phyloP scores from a whole-genome alignment of 2,888 invertebrate genomes.

The Pantelozetes paolii region DNA sequence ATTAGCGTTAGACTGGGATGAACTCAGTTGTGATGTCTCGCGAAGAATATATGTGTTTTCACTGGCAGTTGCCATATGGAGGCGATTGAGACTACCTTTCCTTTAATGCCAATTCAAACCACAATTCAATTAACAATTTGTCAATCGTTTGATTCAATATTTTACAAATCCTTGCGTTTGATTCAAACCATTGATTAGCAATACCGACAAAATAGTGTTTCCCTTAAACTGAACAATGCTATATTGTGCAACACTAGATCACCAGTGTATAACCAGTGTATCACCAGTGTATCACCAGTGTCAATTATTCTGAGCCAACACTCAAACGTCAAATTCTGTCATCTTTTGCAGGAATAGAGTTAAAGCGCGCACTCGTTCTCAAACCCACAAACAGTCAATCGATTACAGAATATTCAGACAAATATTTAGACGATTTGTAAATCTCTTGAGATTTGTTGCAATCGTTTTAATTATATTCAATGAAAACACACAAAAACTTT shows the following conservation, averaged over 20 bases:
- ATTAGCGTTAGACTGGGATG: conserved; percentile 10
- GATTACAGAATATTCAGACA: background rate
- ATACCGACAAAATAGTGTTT: too few species aligned
- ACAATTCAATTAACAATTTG: background rate
- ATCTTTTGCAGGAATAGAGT: background rate
- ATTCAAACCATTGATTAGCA: too few species aligned
- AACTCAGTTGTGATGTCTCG: conserved; percentile 36
- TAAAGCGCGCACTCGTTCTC: conserved; percentile 16
- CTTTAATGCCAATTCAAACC: background rate
- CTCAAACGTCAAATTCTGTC: background rate
- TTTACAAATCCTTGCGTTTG: too few species aligned
- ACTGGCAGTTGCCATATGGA: conserved; percentile 39
- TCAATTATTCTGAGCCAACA: background rate
- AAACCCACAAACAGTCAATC: background rate
- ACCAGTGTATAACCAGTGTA: too few species aligned
- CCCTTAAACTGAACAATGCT: too few species aligned
- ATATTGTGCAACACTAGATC: too few species aligned
- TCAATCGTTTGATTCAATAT: too few species aligned
- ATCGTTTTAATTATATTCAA: too few species aligned
- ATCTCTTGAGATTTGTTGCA: too few species aligned
- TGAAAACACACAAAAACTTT: too few species aligned
- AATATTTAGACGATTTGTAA: too few species aligned
- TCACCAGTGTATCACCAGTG: too few species aligned
- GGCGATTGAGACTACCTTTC: background rate
- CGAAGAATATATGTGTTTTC: conserved; percentile 45